Evolutionary conservation across 2,888 invertebrate species (phyloP).

Genomic region (Lapara coniferarum): DNA sequence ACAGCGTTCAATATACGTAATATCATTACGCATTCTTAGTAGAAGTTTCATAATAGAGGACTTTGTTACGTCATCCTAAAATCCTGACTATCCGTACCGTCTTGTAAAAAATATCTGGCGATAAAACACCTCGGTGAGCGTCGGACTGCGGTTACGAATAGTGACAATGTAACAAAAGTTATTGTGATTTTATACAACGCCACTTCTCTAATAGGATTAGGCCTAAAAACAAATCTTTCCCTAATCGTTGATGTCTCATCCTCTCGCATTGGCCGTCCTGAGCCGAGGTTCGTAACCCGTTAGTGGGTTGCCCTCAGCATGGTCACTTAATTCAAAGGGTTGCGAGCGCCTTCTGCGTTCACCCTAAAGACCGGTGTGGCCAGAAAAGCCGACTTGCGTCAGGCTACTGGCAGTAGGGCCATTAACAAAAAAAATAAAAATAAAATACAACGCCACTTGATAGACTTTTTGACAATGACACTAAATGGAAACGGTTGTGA

Average conservation of each 20-base stretch:
- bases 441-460: constrained; percentile 8
- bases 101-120: constrained; percentile 4
- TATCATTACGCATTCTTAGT: neutral
- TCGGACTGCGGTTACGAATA: neutral
- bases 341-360: too few relatives aligned
- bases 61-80: neutral
- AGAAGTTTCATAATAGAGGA: neutral
- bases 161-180: constrained; percentile 19
- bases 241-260: too few relatives aligned
- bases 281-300: too few relatives aligned
- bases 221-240: too few relatives aligned
- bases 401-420: too few relatives aligned
- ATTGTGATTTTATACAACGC: constrained; percentile 15
- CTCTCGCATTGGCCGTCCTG: too few relatives aligned
- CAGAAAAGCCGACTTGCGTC: too few relatives aligned
- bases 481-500: neutral
- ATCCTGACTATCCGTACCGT: neutral
- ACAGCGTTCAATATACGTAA: neutral
- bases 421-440: too few relatives aligned
- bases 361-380: too few relatives aligned
- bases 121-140: constrained; percentile 16
- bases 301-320: too few relatives aligned
- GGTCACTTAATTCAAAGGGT: too few relatives aligned
- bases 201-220: too few relatives aligned
- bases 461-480: neutral